phyloP scores from a whole-genome alignment of 1,140 invertebrate genomes.

The Caerostris extrusa region DNA sequence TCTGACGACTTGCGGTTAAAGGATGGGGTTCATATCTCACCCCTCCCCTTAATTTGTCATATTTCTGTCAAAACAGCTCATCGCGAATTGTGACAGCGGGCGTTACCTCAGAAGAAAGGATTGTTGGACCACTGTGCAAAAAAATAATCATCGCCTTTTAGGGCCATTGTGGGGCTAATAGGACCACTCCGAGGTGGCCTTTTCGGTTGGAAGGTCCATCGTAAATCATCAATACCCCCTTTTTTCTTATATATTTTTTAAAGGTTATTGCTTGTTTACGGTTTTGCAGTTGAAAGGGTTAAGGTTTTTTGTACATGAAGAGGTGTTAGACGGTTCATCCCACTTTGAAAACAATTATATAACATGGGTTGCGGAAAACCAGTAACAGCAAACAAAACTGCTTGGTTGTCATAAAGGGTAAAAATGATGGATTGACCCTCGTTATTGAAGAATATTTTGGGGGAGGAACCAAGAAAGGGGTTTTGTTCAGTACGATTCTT shows the following conservation, averaged over 20 bases:
- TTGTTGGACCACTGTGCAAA: neutral
- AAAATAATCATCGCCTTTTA: slow-evolving; percentile 66
- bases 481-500: too few species aligned
- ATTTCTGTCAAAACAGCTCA: slow-evolving; percentile 59
- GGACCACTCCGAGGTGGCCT: slow-evolving; percentile 38
- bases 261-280: neutral
- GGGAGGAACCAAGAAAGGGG: neutral
- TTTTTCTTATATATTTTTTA: neutral
- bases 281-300: slow-evolving; percentile 15
- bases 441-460: neutral
- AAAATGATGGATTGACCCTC: neutral
- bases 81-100: slow-evolving; percentile 64
- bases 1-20: slow-evolving; percentile 69
- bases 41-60: slow-evolving; percentile 70
- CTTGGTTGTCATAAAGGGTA: slow-evolving; percentile 26
- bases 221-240: slow-evolving; percentile 40
- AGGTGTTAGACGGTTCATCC: neutral
- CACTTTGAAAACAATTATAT: slow-evolving; percentile 15
- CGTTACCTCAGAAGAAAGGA: slow-evolving; percentile 45
- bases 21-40: slow-evolving; percentile 55
- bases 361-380: neutral
- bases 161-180: slow-evolving; percentile 49
- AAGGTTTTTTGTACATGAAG: neutral
- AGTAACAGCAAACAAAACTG: neutral
- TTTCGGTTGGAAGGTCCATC: neutral